Conservation (phyloP, 2,797 vertebrate species). For the Crenuchus spilurus region DNA sequence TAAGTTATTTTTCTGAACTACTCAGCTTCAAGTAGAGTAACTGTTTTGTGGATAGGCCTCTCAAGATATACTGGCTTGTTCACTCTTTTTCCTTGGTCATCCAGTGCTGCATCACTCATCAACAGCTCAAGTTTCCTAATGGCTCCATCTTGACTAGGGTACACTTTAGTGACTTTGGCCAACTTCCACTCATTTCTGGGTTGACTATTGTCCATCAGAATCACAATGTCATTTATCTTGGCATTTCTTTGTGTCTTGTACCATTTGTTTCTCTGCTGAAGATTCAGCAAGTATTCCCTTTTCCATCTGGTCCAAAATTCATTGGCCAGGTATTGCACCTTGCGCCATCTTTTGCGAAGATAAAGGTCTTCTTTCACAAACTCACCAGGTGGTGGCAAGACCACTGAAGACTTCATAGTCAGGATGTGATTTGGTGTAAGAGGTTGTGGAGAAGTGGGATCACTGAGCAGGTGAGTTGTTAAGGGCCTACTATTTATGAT, state of each 20-base stretch:
- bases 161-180: background rate
- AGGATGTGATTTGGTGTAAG: constrained; percentile 12
- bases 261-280: constrained; percentile 31
- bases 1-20: background rate
- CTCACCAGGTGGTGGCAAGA: background rate
- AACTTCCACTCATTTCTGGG: background rate
- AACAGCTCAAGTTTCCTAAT: constrained; percentile 39
- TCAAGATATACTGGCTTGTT: constrained; percentile 1
- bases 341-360: constrained; percentile 19
- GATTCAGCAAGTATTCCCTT: constrained; percentile 24
- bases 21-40: constrained; percentile 13
- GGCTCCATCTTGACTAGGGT: constrained; percentile 40
- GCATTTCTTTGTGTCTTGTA: constrained; percentile 3
- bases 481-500: constrained; percentile 35
- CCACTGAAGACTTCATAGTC: constrained; percentile 33
- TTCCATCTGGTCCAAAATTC: constrained; percentile 29
- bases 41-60: constrained; percentile 40
- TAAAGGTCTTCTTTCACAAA: constrained; percentile 34
- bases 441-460: constrained; percentile 19
- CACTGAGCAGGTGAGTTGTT: constrained; percentile 19
- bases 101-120: constrained; percentile 35
- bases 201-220: constrained; percentile 5
- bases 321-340: constrained; percentile 24
- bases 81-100: constrained; percentile 13
- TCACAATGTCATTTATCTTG: constrained; percentile 33